Percentiles rank a stretch among this genome's conserved stretches.
phyloP scores from a whole-genome alignment of 1,140 invertebrate genomes.

The Drosophila seguyi region DNA sequence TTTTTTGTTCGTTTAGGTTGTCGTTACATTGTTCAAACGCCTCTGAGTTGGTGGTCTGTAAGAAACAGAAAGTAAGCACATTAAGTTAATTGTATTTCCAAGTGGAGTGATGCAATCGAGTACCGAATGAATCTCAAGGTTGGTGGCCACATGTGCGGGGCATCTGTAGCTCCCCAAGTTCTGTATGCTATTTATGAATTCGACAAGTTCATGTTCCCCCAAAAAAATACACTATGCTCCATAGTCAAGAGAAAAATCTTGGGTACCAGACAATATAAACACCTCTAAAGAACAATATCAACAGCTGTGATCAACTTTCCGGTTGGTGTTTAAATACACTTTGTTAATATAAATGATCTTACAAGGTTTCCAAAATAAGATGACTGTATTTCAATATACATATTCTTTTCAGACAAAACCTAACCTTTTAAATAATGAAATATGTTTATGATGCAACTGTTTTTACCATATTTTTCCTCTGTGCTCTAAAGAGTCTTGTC shows the following conservation, averaged over 20 bases:
- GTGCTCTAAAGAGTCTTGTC: not conserved
- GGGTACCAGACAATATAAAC: not conserved
- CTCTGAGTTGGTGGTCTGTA: slow-evolving; percentile 38
- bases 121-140: slow-evolving; percentile 28
- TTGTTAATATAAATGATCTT: slow-evolving; percentile 1
- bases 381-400: too few relatives aligned
- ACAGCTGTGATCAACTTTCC: not conserved
- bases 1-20: slow-evolving; percentile 12
- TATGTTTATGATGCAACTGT: not conserved
- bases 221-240: slow-evolving; percentile 5
- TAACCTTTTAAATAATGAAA: not conserved
- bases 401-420: too few relatives aligned
- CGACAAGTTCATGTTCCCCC: slow-evolving; percentile 33
- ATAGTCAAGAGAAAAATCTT: not conserved
- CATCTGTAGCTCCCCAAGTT: slow-evolving; percentile 36
- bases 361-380: not conserved
- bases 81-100: slow-evolving; percentile 23
- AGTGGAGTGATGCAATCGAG: slow-evolving; percentile 30
- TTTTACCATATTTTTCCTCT: not conserved
- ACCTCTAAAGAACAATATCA: not conserved
- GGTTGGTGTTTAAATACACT: not conserved
- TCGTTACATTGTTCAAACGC: slow-evolving; percentile 59
- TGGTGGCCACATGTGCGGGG: slow-evolving; percentile 37
- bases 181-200: slow-evolving; percentile 39
- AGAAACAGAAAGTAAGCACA: slow-evolving; percentile 9